Evolutionary conservation across 64 coral and sea anemone species (phyloP), one percentile per base, ranked within the genome.

Genomic region (Trachythela sp.): DNA sequence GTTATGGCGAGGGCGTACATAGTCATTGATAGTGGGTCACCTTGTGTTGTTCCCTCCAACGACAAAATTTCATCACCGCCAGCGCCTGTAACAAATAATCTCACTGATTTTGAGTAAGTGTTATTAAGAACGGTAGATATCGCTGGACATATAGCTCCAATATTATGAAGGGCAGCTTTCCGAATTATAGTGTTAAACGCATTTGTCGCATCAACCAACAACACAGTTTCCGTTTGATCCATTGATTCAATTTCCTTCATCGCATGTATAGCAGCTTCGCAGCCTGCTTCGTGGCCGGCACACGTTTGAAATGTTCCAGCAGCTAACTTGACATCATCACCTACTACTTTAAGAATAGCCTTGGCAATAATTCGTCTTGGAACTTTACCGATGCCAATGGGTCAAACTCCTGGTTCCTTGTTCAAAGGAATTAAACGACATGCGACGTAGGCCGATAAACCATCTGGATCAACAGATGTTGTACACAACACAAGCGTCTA

Each of bases 251-350:
- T 54, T 37, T 89, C 39, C 18, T 70, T 83, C 70, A 89, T 89
- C 2, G 88, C 71, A 34, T 89, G 88, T 24, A 85, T 67, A 39
- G 84, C 83, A 1, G 89, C 89, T 67, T 91, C 89, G 8, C 45
- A 49, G 7, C 89, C 89, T 64, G 83, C 89, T 13, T 72, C 54
- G 27, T 85, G 49, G 8, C 89, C 80, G 3, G 89, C 88, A 70
- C 88, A 89, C 10, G 48, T 41, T 51, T 89, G 88, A 6, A 83
- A 68, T 10, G 70, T 31, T 52, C 75, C 77, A 2, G 77, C 89
- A 54, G 39, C 89, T 58, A 13, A 2, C 36, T 71, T 0, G 1
- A 71, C 31, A 37, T 88, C 87, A 41, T 87, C 39, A 11, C 59
- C 71, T 0, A 89, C 43, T 4, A 52, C 35, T 15, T 43, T 39